Evolutionary conservation across 2,888 invertebrate species (phyloP), one percentile per base, ranked within the genome.

Genomic region (Epistrophe eligans): DNA sequence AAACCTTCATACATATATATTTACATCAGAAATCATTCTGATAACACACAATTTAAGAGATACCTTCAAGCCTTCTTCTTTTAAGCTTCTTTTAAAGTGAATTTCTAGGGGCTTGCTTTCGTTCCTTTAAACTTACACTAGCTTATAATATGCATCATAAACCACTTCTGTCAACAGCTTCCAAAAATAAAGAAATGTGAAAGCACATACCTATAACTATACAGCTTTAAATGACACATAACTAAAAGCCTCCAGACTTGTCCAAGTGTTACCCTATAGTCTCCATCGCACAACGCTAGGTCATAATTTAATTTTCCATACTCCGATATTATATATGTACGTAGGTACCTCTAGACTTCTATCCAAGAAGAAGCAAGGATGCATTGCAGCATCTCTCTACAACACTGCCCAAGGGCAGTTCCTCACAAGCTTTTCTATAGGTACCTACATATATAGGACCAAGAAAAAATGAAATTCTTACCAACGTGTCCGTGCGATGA

Each of bases 251-350:
- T 83, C 79, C 83, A 79, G 74, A 74, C 87, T 83, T 83, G 79
- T 83, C 74, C 79, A 66, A 79, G 72, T 83, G 55, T 60, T 70
- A 70, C 57, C 66, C 79, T 24, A 38, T 43, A 64, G 57, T 79
- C 52, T 3, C 58, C 52, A 19, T 55, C 40, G 62, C 70, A 77
- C 82, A 76, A 76, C 83, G 79, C 79, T 72, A 60, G 79, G 74
- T 67, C 79, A 76, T 87, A 87, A 87, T 87, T 87, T 87, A 83
- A 87, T 87, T 87, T 87, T 79, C 79, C 76, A 76, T 87, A n/a
- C 50, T 62, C 58, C 38, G 9, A 50, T 50, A 35, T 35, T 67
- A 32, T 66, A 32, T 52, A 9, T 13, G 15, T 28, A 11, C 35
- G n/a, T 52, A n/a, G 15, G 28, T 28, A 11, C 35, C 48, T 10